A percentile compares a stretch with the other conserved stretches of the same genome.
Evolutionary conservation across 2,797 vertebrate genomes (phyloP).

Genomic region (Enteromius paludinosus): DNA sequence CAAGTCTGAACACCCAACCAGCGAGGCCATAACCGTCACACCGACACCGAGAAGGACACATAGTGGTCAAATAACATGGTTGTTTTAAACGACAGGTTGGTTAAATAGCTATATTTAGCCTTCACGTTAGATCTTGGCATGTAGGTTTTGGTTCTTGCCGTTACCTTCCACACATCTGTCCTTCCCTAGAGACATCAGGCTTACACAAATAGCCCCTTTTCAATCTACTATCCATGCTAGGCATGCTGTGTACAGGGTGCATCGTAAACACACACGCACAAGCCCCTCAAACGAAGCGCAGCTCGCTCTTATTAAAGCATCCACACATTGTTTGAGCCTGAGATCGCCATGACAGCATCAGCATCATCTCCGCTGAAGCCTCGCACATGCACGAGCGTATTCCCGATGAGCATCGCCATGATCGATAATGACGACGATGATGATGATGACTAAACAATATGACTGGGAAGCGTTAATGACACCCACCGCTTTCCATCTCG

Average conservation of each 20-base stretch:
- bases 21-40: background rate
- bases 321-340: slow-evolving; percentile 25
- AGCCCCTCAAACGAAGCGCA: no score
- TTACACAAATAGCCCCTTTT: background rate
- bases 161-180: slow-evolving; percentile 3
- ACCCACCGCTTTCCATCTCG: slow-evolving; percentile 88
- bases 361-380: slow-evolving; percentile 8
- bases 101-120: background rate
- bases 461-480: background rate
- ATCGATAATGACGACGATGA: slow-evolving; percentile 63
- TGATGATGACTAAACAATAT: background rate
- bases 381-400: slow-evolving; percentile 1
- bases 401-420: background rate
- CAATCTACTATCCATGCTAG: background rate
- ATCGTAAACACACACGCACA: background rate
- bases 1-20: background rate
- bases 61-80: background rate
- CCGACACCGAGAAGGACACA: background rate
- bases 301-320: slow-evolving; percentile 15
- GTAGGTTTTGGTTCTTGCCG: background rate
- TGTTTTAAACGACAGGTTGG: background rate
- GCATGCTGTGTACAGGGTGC: background rate
- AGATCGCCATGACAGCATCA: slow-evolving; percentile 49
- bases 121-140: background rate
- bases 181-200: background rate